A percentile compares a stretch with the other conserved stretches of the same genome.
Conservation (phyloP, 2,797 vertebrate genomes). For the Myripristis jacobus region DNA sequence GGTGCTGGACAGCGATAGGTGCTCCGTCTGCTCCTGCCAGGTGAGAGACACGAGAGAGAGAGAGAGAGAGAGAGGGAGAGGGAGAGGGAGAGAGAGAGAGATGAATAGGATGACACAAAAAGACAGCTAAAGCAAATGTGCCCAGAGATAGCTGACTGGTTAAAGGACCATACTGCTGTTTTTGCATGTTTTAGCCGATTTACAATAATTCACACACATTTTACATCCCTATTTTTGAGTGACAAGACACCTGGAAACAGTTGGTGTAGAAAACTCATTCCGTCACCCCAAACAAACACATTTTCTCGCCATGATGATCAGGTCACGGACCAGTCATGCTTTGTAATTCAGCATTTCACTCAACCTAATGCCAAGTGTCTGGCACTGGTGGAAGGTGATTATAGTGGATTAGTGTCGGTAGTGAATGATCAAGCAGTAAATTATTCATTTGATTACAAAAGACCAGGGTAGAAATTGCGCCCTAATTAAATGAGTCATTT, state of each 20-base stretch:
- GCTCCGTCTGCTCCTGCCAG: constrained; percentile 98
- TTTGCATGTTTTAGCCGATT: too few relatives aligned
- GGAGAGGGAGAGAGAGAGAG: neutral
- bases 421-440: constrained; percentile 82
- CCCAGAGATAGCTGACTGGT: constrained; percentile 14
- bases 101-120: constrained; percentile 12
- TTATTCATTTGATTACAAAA: constrained; percentile 85
- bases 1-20: constrained; percentile 96
- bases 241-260: constrained; percentile 46
- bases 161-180: neutral
- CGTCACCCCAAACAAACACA: constrained; percentile 46
- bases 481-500: constrained; percentile 82
- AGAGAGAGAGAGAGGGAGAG: constrained; percentile 5
- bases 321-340: constrained; percentile 67
- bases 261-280: constrained; percentile 46
- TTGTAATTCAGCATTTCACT: constrained; percentile 74
- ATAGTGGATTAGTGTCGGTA: constrained; percentile 79
- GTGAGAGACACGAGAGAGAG: constrained; percentile 77
- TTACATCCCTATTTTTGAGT: constrained; percentile 30
- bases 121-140: constrained; percentile 18
- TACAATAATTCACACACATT: too few relatives aligned
- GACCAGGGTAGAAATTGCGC: constrained; percentile 78
- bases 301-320: constrained; percentile 41
- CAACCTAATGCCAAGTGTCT: constrained; percentile 73
- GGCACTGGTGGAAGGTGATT: constrained; percentile 74